A percentile compares a stretch with the other conserved stretches of the same genome.
phyloP scores from a whole-genome alignment of 2,888 invertebrate species.

The Conistra vaccinii region DNA sequence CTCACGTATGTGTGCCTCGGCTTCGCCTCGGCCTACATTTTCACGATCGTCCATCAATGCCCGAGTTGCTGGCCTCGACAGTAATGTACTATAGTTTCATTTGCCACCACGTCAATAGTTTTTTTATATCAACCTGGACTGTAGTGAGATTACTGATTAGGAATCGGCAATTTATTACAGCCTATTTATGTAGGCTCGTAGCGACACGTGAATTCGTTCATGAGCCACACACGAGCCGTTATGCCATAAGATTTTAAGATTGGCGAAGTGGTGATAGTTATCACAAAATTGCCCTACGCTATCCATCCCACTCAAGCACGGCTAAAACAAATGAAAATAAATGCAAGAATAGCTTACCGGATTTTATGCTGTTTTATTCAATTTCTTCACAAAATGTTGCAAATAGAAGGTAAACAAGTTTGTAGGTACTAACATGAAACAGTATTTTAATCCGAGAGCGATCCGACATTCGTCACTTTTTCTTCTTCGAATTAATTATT shows the following conservation, averaged over 20 bases:
- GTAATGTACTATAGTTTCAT: too few relatives aligned
- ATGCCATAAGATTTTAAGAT: background rate
- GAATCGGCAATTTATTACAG: background rate
- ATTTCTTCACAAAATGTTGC: background rate
- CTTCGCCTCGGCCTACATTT: too few relatives aligned
- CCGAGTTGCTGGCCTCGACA: too few relatives aligned
- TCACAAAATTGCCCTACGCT: too few relatives aligned
- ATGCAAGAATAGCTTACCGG: background rate
- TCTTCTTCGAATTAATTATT: slow-evolving; percentile 63
- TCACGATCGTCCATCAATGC: too few relatives aligned
- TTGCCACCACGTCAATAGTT: too few relatives aligned
- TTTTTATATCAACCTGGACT: too few relatives aligned
- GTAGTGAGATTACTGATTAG: background rate
- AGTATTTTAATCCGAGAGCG: slow-evolving; percentile 21
- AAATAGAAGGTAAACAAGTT: background rate
- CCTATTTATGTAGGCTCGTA: too few relatives aligned
- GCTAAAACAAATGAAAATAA: background rate
- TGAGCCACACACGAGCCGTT: background rate
- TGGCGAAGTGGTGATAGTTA: background rate
- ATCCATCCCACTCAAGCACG: too few relatives aligned
- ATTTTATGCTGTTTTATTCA: background rate
- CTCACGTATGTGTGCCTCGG: too few relatives aligned
- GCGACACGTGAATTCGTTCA: too few relatives aligned
- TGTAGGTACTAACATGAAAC: slow-evolving; percentile 2
- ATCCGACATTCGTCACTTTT: slow-evolving; percentile 41